phyloP scores from a whole-genome alignment of 2,888 invertebrate genomes.

The Liodrosophila aerea region DNA sequence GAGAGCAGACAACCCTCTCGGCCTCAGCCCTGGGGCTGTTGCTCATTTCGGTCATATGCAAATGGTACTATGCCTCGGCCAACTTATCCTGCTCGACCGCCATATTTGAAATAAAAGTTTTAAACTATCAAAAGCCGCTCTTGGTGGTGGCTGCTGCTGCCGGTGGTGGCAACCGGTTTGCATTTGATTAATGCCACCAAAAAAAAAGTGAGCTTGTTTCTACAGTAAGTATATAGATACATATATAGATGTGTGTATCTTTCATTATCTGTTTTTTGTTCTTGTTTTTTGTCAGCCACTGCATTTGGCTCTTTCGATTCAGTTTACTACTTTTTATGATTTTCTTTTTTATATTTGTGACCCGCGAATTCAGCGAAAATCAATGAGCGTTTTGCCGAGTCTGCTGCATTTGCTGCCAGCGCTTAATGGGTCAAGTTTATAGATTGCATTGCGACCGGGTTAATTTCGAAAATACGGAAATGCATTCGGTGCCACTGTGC shows the following conservation, averaged over 20 bases:
- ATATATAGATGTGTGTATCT: not conserved
- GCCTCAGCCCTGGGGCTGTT: slow-evolving; percentile 31
- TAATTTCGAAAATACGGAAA: slow-evolving; percentile 59
- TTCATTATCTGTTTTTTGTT: not conserved
- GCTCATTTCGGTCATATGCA: slow-evolving; percentile 72
- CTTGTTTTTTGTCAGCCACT: slow-evolving; percentile 17
- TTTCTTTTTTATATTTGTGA: slow-evolving; percentile 14
- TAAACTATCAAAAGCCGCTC: slow-evolving; percentile 58
- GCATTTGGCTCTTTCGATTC: slow-evolving; percentile 48
- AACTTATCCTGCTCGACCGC: slow-evolving; percentile 34
- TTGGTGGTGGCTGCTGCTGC: slow-evolving; percentile 35
- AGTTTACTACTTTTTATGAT: slow-evolving; percentile 7
- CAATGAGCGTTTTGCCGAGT: slow-evolving; percentile 24
- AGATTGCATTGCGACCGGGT: slow-evolving; percentile 65
- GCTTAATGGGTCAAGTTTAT: slow-evolving; percentile 72
- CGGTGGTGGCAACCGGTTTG: slow-evolving; percentile 61
- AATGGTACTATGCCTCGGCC: slow-evolving; percentile 31
- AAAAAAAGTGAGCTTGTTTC: slow-evolving; percentile 21
- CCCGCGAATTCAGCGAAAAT: slow-evolving; percentile 40
- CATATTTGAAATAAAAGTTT: slow-evolving; percentile 71
- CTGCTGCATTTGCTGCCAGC: no score
- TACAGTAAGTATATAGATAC: slow-evolving; percentile 3
- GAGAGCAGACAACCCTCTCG: slow-evolving; percentile 59
- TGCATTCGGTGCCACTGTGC: slow-evolving; percentile 39
- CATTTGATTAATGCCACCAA: slow-evolving; percentile 68